These are phyloP conservation scores for Corbicula japonica DNA, from an alignment of 2,888 invertebrate species.

Conservation along the genomic window DNA sequence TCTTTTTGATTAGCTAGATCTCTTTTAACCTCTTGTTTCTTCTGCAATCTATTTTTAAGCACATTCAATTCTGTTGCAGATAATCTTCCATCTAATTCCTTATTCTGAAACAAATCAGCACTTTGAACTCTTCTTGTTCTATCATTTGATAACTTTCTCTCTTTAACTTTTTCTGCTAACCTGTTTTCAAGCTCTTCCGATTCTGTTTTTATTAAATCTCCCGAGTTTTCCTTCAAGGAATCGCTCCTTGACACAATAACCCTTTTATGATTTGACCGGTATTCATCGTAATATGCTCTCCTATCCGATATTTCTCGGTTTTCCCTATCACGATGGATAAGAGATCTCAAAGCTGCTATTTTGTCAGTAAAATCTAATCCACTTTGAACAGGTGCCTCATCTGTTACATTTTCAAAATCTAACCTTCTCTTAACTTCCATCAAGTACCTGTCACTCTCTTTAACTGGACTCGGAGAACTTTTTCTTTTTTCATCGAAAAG, in stretches of 20 bases:
- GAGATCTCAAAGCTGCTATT: slow-evolving; percentile 68
- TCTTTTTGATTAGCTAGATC: too few relatives aligned
- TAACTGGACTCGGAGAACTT: too few relatives aligned
- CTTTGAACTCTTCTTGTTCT: slow-evolving; percentile 48
- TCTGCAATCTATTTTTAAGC: slow-evolving; percentile 46
- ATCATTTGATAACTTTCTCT: slow-evolving; percentile 8
- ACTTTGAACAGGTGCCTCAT: slow-evolving; percentile 9
- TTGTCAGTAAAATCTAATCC: slow-evolving; percentile 74
- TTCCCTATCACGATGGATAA: slow-evolving; percentile 47
- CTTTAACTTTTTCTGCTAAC: not conserved
- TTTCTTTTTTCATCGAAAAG: too few relatives aligned
- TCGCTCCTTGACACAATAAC: slow-evolving; percentile 58
- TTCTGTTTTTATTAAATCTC: slow-evolving; percentile 7
- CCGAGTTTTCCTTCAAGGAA: slow-evolving; percentile 54
- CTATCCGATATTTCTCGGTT: slow-evolving; percentile 39
- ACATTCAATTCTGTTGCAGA: slow-evolving; percentile 47
- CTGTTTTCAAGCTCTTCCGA: not conserved
- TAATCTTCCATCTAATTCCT: slow-evolving; percentile 35
- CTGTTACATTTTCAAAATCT: slow-evolving; percentile 51
- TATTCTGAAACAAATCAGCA: slow-evolving; percentile 51
- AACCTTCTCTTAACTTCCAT: slow-evolving; percentile 55
- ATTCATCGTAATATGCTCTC: slow-evolving; percentile 56
- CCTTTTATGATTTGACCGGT: slow-evolving; percentile 44
- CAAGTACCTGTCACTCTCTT: too few relatives aligned
- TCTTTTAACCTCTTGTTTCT: slow-evolving; percentile 22